phyloP scores from a whole-genome alignment of 2,797 vertebrate genomes.

The Megaceryle alcyon region DNA sequence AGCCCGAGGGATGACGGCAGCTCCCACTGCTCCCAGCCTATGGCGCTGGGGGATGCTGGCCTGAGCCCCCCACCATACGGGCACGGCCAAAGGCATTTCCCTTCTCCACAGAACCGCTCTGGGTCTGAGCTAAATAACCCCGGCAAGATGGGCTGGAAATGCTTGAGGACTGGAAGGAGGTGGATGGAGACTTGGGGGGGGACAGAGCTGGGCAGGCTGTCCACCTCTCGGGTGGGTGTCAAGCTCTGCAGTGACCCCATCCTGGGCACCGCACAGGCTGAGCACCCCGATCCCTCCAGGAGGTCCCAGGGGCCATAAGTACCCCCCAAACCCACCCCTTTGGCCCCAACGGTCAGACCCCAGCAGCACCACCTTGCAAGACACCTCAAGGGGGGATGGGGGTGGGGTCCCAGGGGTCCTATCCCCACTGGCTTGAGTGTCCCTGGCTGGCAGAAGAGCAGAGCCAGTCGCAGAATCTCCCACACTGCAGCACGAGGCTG shows the following conservation, averaged over 20 bases:
- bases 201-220: neutral
- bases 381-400: too few relatives aligned
- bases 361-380: rapidly evolving
- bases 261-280: rapidly evolving
- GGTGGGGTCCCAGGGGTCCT: neutral
- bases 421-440: rapidly evolving
- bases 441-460: rapidly evolving
- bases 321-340: neutral
- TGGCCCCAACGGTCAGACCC: rapidly evolving
- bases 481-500: neutral
- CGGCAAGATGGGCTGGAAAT: rapidly evolving
- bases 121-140: neutral
- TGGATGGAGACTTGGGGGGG: neutral
- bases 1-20: neutral
- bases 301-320: rapidly evolving
- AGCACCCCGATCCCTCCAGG: neutral
- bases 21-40: neutral
- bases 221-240: rapidly evolving
- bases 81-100: neutral
- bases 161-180: rapidly evolving
- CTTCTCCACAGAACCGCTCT: neutral
- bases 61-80: neutral
- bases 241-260: neutral
- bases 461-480: neutral
- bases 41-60: rapidly evolving